Percentiles rank a stretch among this genome's conserved stretches.
Conservation (phyloP, 2,113 vertebrate genomes). For the Pseudorectes ferrugineus region DNA sequence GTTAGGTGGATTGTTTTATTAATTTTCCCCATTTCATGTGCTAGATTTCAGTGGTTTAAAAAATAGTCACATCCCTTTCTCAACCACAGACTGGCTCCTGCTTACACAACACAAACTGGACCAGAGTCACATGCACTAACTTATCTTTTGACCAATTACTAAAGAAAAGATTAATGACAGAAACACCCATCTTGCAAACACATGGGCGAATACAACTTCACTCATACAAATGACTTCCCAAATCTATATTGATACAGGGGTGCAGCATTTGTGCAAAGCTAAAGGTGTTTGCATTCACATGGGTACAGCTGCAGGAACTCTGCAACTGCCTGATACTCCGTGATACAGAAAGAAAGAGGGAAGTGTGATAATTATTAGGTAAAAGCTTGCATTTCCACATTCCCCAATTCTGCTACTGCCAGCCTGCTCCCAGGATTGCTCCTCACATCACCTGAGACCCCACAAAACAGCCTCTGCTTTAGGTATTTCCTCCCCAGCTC, state of each 20-base stretch:
- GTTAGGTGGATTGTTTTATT: background rate
- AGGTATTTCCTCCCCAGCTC: background rate
- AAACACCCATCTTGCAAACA: background rate
- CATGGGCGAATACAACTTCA: background rate
- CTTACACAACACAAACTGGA: background rate
- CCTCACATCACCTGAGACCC: background rate
- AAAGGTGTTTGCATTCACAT: background rate
- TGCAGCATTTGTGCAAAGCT: background rate
- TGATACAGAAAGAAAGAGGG: background rate
- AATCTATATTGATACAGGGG: background rate
- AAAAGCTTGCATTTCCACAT: background rate
- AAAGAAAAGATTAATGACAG: background rate
- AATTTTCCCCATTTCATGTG: rapidly evolving
- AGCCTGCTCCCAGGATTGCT: rapidly evolving
- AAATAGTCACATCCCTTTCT: background rate
- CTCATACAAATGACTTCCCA: background rate
- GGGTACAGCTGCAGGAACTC: background rate
- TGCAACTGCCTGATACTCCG: background rate
- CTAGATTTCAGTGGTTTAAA: background rate
- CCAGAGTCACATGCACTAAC: background rate
- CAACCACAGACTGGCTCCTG: background rate
- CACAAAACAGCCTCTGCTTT: background rate
- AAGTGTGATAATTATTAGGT: background rate
- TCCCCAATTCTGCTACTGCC: background rate
- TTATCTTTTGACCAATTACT: background rate